phyloP scores from a whole-genome alignment of 1,140 invertebrate species.

The Acromyrmex echinatior region DNA sequence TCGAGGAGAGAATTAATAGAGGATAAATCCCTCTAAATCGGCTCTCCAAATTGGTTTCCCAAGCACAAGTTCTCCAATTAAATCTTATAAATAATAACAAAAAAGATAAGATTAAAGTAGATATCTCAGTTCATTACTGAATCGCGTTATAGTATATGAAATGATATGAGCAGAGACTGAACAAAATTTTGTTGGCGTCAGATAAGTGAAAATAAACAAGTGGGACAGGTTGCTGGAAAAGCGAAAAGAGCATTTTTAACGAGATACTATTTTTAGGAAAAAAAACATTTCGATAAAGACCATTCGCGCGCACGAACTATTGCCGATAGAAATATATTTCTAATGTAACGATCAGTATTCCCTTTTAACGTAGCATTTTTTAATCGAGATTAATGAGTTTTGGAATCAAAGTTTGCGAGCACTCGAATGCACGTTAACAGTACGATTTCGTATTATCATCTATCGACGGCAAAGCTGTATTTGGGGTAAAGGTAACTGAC shows the following conservation, averaged over 20 bases:
- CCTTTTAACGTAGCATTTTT: neutral
- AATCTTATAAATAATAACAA: neutral
- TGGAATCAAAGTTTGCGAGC: neutral
- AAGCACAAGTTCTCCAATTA: neutral
- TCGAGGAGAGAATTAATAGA: neutral
- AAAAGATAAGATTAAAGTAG: slow-evolving; percentile 17
- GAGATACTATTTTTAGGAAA: neutral
- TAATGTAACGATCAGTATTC: neutral
- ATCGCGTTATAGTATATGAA: neutral
- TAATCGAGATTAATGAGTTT: neutral
- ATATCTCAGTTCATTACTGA: neutral
- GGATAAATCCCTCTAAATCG: neutral
- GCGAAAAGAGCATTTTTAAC: neutral
- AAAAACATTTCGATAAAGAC: neutral
- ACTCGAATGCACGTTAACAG: neutral
- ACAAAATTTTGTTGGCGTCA: neutral
- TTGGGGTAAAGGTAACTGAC: slow-evolving; percentile 37
- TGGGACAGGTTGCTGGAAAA: neutral
- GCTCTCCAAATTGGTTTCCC: neutral
- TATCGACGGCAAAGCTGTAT: slow-evolving; percentile 34
- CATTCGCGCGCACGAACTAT: neutral
- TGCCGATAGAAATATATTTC: neutral
- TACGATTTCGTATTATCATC: slow-evolving; percentile 18
- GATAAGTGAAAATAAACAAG: neutral
- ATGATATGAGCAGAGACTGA: neutral